phyloP scores from a whole-genome alignment of 1,140 invertebrate species.

The Lasioglossum albipes region DNA sequence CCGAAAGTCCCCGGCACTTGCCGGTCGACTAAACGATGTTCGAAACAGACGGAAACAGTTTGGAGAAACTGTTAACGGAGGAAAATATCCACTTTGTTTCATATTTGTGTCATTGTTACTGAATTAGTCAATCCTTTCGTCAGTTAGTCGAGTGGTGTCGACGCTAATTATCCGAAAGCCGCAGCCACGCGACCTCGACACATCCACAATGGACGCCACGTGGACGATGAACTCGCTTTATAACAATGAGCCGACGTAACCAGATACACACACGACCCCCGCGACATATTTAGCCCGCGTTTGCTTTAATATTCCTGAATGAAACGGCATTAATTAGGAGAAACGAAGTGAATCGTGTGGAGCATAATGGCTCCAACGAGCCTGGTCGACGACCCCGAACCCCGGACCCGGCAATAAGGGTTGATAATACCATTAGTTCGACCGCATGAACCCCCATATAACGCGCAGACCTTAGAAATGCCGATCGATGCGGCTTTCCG shows the following conservation, averaged over 20 bases:
- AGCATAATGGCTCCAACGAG: constrained; percentile 5
- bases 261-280: neutral
- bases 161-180: neutral
- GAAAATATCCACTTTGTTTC: too few species aligned
- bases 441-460: constrained; percentile 53
- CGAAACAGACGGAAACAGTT: too few species aligned
- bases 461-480: constrained; percentile 53
- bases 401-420: constrained; percentile 36
- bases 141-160: too few species aligned
- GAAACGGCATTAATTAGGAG: constrained; percentile 29
- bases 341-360: neutral
- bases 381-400: constrained; percentile 57
- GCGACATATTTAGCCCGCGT: constrained; percentile 17
- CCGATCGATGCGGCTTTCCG: constrained; percentile 51
- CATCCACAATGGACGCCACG: neutral
- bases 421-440: constrained; percentile 61
- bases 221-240: constrained; percentile 24
- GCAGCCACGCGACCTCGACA: neutral
- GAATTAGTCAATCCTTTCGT: too few species aligned
- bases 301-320: constrained; percentile 20
- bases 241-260: constrained; percentile 24
- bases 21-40: too few species aligned
- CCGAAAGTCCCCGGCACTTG: too few species aligned
- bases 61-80: too few species aligned
- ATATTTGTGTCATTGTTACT: too few species aligned